Base-by-base conservation (phyloP, 2,888 invertebrate species). In the Phalangium opilio region DNA sequence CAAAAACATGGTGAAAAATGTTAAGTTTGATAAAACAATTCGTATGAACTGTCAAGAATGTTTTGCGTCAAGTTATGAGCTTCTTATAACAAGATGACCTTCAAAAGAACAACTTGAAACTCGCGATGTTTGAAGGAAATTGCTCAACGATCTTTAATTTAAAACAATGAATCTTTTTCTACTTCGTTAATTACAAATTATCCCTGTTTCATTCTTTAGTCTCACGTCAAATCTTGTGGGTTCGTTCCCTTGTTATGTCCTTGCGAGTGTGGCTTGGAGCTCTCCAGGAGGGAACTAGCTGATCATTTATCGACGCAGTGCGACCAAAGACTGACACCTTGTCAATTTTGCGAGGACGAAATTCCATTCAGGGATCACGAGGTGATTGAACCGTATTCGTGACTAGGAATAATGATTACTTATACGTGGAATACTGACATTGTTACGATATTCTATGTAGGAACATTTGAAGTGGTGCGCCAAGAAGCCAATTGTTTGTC, bases 221-320 rank as follows among this genome's bases (percentile, higher is more conserved):
- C 32, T 3, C 52, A 52, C 21, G 39, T 52, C 33, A 48, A 47
- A 38, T 49, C 44, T n/a, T 52, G 52, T 14, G 49, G 52, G 1
- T 52, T 46, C 36, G 52, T 52, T 2, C 48, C 47, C 2, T 49
- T 52, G 15, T 41, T 42, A 2, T 52, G 52, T 11, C 52, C 52
- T 1, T 49, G 49, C 32, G 45, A 47, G 14, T 52, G 52, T n/a
- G 49, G 52, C 7, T 34, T 45, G 19, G 47, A 52, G 18, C 43
- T 52, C 11, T 48, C 43, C 8, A 49, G 48, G 14, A 38, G 49
- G 15, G 52, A 52, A 11, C 34, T 52, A 15, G 52, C 52, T 1
- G 42, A 45, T 12, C 52, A 52, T 32, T 41, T 52, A 8, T 49
- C 49, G 1, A 43, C 47, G 1, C 34, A 34, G 10, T 52, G 52